A percentile compares a stretch with the other conserved stretches of the same genome.
These are phyloP conservation scores for Saccopteryx leptura DNA, from an alignment of 2,113 vertebrate genomes.

Conservation along the genomic window DNA sequence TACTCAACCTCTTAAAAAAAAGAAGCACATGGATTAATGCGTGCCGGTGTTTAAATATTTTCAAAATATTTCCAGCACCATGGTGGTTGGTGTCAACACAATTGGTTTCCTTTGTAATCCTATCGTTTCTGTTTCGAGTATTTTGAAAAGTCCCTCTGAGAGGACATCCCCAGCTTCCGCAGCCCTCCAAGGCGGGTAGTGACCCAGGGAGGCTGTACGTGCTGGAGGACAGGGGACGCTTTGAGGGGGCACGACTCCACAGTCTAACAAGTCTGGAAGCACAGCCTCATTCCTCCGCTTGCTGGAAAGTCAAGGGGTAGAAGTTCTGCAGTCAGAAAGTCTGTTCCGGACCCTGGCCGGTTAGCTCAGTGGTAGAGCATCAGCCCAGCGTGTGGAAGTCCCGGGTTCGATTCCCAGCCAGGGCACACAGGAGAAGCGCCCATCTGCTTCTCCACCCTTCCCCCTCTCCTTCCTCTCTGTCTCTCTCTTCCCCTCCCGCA, in stretches of 20 bases:
- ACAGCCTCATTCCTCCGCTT: not conserved
- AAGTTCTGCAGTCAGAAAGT: not conserved
- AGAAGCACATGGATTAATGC: not conserved
- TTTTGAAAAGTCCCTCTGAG: not conserved
- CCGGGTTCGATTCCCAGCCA: too few species aligned
- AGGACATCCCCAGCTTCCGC: not conserved
- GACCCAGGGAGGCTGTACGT: fast-evolving
- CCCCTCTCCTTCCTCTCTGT: too few species aligned
- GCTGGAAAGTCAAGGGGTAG: not conserved
- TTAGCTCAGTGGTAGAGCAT: too few species aligned
- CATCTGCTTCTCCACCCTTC: too few species aligned
- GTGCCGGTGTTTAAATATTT: not conserved
- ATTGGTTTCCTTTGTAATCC: not conserved
- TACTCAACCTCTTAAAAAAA: not conserved
- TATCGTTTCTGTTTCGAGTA: not conserved
- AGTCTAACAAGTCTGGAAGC: not conserved
- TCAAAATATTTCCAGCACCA: not conserved
- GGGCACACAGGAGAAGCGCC: too few species aligned
- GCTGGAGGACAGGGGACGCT: not conserved
- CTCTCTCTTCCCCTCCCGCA: too few species aligned
- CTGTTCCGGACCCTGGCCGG: not conserved
- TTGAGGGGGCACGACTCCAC: not conserved
- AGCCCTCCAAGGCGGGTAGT: too few species aligned
- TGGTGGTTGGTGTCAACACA: not conserved
- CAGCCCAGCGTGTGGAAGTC: too few species aligned